Percentiles rank a stretch among this genome's conserved stretches.
Conservation (phyloP, 1,140 invertebrate species). For the Megathymus violae region DNA sequence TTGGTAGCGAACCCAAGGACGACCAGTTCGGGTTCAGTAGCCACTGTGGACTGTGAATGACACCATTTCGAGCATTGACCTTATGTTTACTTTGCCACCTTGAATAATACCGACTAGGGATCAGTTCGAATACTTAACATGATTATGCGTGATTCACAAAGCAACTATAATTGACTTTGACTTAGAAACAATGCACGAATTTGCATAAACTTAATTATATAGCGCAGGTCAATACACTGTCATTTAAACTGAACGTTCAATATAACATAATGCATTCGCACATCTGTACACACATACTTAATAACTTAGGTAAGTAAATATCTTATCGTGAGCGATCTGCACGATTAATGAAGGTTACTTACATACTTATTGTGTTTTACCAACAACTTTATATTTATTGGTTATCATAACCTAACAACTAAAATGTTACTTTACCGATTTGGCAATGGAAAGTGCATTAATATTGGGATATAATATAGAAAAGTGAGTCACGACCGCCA, state of each 20-base stretch:
- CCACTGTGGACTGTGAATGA: constrained; percentile 77
- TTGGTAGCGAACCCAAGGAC: constrained; percentile 76
- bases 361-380: not conserved
- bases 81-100: constrained; percentile 69
- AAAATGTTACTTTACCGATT: too few relatives aligned
- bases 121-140: constrained; percentile 49
- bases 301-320: not conserved
- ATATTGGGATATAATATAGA: too few relatives aligned
- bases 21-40: constrained; percentile 71
- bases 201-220: constrained; percentile 59
- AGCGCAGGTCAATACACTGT: constrained; percentile 46
- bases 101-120: constrained; percentile 60
- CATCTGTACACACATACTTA: not conserved
- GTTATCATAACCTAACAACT: too few relatives aligned
- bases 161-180: constrained; percentile 62
- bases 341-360: not conserved
- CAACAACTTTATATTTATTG: too few relatives aligned
- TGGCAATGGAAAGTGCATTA: too few relatives aligned
- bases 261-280: constrained; percentile 7
- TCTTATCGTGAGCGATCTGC: not conserved
- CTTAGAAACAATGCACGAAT: constrained; percentile 65
- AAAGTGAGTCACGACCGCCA: too few relatives aligned
- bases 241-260: constrained; percentile 35
- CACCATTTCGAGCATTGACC: constrained; percentile 79
- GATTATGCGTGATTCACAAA: constrained; percentile 23